These are phyloP conservation scores for Heliconius erato DNA, from an alignment of 2,888 invertebrate species.

Conservation along the genomic window DNA sequence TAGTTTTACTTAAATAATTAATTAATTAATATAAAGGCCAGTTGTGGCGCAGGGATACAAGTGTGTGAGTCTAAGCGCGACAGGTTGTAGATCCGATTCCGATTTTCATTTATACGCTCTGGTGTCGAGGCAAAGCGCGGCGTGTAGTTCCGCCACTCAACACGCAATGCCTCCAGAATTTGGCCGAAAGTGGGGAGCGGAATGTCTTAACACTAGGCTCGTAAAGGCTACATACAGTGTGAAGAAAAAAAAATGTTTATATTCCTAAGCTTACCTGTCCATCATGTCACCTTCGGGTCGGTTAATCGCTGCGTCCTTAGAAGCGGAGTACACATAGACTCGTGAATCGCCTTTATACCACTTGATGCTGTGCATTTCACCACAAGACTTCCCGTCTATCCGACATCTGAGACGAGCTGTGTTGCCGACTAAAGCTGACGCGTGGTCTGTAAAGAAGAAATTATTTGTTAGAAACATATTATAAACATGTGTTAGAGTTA, in stretches of 20 bases:
- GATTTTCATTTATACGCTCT: no score
- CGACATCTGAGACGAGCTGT: conserved; percentile 90
- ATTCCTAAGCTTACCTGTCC: conserved; percentile 86
- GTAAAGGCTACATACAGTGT: no score
- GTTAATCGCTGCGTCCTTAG: conserved; percentile 87
- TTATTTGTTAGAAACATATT: neutral
- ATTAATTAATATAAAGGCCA: no score
- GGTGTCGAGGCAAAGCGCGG: no score
- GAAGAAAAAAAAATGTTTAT: neutral
- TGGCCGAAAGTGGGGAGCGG: neutral
- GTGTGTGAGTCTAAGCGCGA: no score
- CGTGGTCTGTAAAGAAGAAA: conserved; percentile 77
- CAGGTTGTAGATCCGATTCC: no score
- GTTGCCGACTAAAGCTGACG: conserved; percentile 89
- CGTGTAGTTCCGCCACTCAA: neutral
- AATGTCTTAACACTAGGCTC: neutral
- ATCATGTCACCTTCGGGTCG: conserved; percentile 90
- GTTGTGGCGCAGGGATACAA: no score
- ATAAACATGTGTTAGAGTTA: no score
- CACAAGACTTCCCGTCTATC: conserved; percentile 90
- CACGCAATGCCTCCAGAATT: neutral
- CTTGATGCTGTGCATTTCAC: conserved; percentile 92
- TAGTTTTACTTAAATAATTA: no score
- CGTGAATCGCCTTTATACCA: conserved; percentile 91
- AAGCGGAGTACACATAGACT: conserved; percentile 91